Evolutionary conservation across 2,113 vertebrate species (phyloP), one percentile per base, ranked within the genome.

Genomic region (Nothoprocta perdicaria): DNA sequence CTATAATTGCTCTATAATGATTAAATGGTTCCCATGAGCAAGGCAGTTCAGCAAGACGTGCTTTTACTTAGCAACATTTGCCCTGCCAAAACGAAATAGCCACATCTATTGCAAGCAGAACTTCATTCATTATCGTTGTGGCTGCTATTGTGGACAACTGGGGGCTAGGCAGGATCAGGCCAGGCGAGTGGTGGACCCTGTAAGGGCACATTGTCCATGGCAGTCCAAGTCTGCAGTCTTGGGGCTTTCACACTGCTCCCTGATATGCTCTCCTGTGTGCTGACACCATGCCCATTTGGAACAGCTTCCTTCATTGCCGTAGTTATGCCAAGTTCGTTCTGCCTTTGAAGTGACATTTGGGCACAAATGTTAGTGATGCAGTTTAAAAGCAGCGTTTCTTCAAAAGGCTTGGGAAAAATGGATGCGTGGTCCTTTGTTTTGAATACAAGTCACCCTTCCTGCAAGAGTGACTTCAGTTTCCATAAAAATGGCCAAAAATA

Each of bases 11-110:
- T 95, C 92, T 85, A 93, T 96, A 95, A 96, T 95, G 93, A 96
- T 95, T 84, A 94, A 96, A 96, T 96, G 89, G 95, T 95, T 96
- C 95, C 96, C 96, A 94, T 95, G 96, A 93, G 95, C 92, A 87
- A 80, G 95, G 93, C 94, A 94, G 92, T 95, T 96, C 71, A 94
- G 92, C 76, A 92, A 85, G 93, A 94, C 89, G 90, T 94, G 93
- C 92, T 96, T 96, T 95, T 93, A 95, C 95, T 96, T 95, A 95
- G 96, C 94, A 95, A 93, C 92, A 90, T 94, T 82, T 2, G 27
- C 5, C 1, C 93, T 95, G 95, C 90, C 93, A 94, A 74, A 73
- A 77, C 29, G 81, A 93, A 96, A 93, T 52, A 46, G 93, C 95
- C 95, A 80, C 92, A 89, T 92, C 92, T 81, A 90, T 72, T 60